Evolutionary conservation across 2,113 vertebrate genomes (phyloP).

Genomic region (Mastomys natalensis): DNA sequence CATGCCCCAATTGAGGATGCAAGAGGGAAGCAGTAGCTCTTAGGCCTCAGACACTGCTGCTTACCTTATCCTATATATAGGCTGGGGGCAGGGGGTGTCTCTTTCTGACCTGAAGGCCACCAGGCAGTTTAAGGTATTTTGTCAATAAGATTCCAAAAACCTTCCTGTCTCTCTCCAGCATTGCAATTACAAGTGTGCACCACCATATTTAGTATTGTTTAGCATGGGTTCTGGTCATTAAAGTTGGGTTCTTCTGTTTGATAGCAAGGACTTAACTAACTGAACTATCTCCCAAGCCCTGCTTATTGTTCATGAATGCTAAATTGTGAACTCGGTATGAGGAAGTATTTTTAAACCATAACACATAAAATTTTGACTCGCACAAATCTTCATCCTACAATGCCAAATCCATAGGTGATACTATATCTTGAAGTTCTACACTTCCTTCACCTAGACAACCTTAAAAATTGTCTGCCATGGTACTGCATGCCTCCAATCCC

Average conservation of each 20-base stretch:
- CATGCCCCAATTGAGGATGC: not conserved
- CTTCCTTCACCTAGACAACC: not conserved
- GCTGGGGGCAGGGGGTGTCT: not conserved
- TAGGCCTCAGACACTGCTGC: not conserved
- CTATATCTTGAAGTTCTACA: not conserved
- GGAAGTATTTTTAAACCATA: not conserved
- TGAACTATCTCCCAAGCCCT: not conserved
- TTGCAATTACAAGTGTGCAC: not conserved
- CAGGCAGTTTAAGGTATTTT: not conserved
- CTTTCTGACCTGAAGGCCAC: not conserved
- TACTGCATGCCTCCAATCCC: not conserved
- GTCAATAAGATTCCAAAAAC: not conserved
- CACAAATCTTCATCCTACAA: not conserved
- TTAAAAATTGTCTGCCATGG: slow-evolving; percentile 9
- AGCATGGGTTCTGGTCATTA: not conserved
- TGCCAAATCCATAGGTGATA: not conserved
- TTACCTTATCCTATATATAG: not conserved
- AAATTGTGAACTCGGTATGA: slow-evolving; percentile 8
- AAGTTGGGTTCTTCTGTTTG: not conserved
- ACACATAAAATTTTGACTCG: not conserved
- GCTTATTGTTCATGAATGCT: not conserved
- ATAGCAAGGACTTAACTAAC: not conserved
- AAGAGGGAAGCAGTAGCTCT: not conserved
- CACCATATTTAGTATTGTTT: not conserved
- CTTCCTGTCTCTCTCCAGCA: not conserved